Base-by-base conservation (phyloP, 2,888 invertebrate species). In the Mythimna impura region DNA sequence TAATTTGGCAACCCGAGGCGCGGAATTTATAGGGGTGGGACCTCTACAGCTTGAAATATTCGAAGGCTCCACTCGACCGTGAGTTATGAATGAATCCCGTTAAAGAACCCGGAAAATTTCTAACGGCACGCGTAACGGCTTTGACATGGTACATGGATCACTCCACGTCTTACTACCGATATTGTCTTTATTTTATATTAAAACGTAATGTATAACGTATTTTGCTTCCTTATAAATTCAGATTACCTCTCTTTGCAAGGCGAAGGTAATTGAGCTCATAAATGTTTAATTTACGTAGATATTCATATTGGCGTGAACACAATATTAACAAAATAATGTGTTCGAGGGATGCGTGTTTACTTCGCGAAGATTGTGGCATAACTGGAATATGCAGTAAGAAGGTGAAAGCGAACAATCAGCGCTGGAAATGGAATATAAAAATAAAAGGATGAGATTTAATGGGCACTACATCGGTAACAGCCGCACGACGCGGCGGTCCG, bases 41-140 rank as follows among this genome's bases (percentile, higher is more conserved):
- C 89, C 89, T 91, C 89, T 93, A 92, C 94, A 91, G 93, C 92
- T 93, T 95, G 95, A 95, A 96, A 96, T 95, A 95, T 96, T 96
- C 94, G 96, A 95, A 95, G 93, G 94, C 93, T 94, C 94, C 94
- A 93, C 94, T 96, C 95, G 94, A 83, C 95, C 95, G 95, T 95
- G 94, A 95, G 95, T 96, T 96, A 96, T 96, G 96, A 95, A 96
- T 95, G 96, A 95, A 95, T 94, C 95, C 94, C 94, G 95, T 93
- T 94, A 95, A 95, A 96, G 94, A 95, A 94, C 93, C 95, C 94
- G 95, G 95, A 96, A 95, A 96, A 96, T 95, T 96, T 94, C 92
- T 92, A 94, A 93, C 95, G 92, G 92, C 91, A 90, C 88, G 90
- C 89, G 89, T 88, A 87, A 83, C 89, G 87, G 88, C 85, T 87